These are phyloP conservation scores for Xenus cinereus DNA, from an alignment of 2,113 vertebrate species.

Conservation along the genomic window DNA sequence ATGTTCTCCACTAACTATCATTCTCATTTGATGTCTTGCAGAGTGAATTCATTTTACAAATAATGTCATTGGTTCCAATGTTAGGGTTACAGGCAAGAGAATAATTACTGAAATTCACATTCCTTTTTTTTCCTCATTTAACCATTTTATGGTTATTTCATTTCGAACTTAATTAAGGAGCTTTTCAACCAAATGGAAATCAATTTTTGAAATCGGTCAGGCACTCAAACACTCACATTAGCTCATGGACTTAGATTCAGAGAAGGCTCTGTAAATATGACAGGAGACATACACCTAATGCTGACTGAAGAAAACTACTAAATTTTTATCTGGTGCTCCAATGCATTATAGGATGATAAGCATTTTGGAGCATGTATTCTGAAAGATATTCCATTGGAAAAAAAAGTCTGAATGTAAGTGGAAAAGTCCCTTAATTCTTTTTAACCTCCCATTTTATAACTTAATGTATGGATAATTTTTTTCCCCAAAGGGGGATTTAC, in stretches of 20 bases:
- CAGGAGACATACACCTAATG: neutral
- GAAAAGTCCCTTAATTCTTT: neutral
- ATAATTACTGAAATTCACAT: neutral
- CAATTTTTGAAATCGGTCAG: neutral
- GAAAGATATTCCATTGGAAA: neutral
- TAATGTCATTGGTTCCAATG: neutral
- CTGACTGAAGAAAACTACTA: neutral
- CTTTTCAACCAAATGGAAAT: neutral
- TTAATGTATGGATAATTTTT: neutral
- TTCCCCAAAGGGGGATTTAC: neutral
- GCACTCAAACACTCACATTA: neutral
- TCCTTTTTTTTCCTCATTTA: neutral
- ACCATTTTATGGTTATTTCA: neutral
- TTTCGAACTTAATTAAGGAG: neutral
- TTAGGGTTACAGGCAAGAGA: neutral
- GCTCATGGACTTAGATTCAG: neutral
- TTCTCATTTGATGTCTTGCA: conserved; percentile 4
- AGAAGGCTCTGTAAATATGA: neutral
- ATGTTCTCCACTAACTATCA: neutral
- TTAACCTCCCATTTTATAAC: neutral
- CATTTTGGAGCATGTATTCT: neutral
- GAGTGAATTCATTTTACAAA: conserved; percentile 25
- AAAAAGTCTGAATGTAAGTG: neutral
- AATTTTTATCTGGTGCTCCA: neutral
- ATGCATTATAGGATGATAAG: neutral